These are phyloP conservation scores for Gobio occitaniae DNA, from an alignment of 2,797 vertebrate species.

Conservation along the genomic window DNA sequence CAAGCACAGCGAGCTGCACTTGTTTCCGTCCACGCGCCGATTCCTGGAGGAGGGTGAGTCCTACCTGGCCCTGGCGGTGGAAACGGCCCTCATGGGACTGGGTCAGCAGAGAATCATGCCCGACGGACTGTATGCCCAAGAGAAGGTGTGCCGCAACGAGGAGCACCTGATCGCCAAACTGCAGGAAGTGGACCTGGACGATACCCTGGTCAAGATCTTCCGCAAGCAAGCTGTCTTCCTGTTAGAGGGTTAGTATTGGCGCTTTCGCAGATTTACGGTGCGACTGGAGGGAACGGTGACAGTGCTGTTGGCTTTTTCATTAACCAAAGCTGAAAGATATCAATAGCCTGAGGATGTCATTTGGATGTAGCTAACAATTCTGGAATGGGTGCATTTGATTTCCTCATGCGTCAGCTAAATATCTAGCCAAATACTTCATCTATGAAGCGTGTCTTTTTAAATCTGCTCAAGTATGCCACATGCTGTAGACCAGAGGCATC, in stretches of 20 bases:
- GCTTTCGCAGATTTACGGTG: background rate
- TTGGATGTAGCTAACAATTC: conserved; percentile 9
- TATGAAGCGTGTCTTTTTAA: background rate
- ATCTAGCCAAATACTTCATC: background rate
- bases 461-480: background rate
- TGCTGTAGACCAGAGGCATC: background rate
- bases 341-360: conserved; percentile 1
- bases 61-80: conserved; percentile 88
- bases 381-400: conserved; percentile 5
- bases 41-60: conserved; percentile 92
- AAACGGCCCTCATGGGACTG: conserved; percentile 90
- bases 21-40: conserved; percentile 89
- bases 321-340: background rate
- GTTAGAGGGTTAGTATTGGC: conserved; percentile 85
- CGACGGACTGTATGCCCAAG: conserved; percentile 94
- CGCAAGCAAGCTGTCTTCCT: conserved; percentile 93
- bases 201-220: conserved; percentile 91
- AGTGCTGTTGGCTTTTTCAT: conserved; percentile 48
- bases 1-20: conserved; percentile 86
- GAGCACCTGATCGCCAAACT: conserved; percentile 93
- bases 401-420: background rate
- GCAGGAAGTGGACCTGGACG: conserved; percentile 89
- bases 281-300: background rate
- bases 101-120: conserved; percentile 96
- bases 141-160: conserved; percentile 95